These are phyloP conservation scores for Coracopsis vasa DNA, from an alignment of 2,113 vertebrate genomes.

Conservation along the genomic window DNA sequence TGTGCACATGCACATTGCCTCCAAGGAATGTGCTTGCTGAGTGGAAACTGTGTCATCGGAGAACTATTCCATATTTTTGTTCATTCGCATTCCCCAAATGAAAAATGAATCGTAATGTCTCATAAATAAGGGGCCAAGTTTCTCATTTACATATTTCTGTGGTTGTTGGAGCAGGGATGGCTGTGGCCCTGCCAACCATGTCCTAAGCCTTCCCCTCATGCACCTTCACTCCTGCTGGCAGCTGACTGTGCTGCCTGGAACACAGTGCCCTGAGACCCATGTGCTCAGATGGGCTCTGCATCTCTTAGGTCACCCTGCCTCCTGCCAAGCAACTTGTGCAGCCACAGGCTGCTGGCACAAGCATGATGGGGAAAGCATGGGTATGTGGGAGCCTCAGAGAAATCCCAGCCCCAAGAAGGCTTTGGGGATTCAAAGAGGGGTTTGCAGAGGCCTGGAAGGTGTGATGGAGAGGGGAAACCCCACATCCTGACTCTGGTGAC, in stretches of 20 bases:
- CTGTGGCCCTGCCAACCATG: conserved; percentile 35
- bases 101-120: conserved; percentile 10
- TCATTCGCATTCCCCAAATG: conserved; percentile 45
- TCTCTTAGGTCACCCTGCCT: background rate
- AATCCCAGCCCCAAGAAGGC: background rate
- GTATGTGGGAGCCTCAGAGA: background rate
- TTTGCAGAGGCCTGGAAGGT: background rate
- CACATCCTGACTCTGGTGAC: rapidly evolving
- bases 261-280: rapidly evolving
- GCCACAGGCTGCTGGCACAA: background rate
- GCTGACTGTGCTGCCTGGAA: background rate
- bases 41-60: conserved; percentile 54
- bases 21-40: conserved; percentile 59
- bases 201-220: conserved; percentile 11
- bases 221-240: background rate
- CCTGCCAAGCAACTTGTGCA: background rate
- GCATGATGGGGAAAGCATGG: rapidly evolving
- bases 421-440: background rate
- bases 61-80: conserved; percentile 64
- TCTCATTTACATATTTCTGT: conserved; percentile 68
- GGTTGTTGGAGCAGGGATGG: conserved; percentile 34
- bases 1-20: background rate
- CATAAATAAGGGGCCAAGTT: conserved; percentile 49
- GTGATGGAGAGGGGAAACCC: background rate
- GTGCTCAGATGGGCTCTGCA: background rate